Evolutionary conservation across 2,113 vertebrate species (phyloP).

Genomic region (Catharus bicknelli): DNA sequence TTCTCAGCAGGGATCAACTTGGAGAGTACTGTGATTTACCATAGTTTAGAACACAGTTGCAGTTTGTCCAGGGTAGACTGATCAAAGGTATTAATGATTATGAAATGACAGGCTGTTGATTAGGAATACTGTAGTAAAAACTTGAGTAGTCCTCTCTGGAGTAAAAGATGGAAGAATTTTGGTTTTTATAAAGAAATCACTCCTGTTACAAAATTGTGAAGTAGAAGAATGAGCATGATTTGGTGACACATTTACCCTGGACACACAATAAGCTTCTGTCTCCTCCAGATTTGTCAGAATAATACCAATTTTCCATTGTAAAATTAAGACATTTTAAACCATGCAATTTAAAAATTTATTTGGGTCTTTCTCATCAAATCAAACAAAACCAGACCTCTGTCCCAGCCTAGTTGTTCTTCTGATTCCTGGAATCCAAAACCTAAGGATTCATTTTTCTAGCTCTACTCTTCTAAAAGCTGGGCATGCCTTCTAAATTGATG

Average conservation of each 20-base stretch:
- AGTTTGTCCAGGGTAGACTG: not conserved
- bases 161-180: not conserved
- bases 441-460: not conserved
- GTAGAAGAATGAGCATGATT: not conserved
- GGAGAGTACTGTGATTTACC: not conserved
- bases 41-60: not conserved
- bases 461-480: constrained; percentile 13
- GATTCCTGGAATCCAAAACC: not conserved
- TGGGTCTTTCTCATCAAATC: not conserved
- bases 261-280: not conserved
- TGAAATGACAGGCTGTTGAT: not conserved
- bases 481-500: constrained; percentile 34
- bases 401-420: not conserved
- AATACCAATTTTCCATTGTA: not conserved
- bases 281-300: not conserved
- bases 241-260: not conserved
- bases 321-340: not conserved
- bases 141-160: not conserved
- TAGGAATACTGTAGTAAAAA: not conserved
- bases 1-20: not conserved
- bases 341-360: not conserved
- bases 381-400: not conserved
- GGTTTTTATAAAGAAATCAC: not conserved
- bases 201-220: not conserved
- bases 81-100: not conserved